These are phyloP conservation scores for Entomobrya proxima DNA, from an alignment of 2,888 invertebrate genomes.

Conservation along the genomic window DNA sequence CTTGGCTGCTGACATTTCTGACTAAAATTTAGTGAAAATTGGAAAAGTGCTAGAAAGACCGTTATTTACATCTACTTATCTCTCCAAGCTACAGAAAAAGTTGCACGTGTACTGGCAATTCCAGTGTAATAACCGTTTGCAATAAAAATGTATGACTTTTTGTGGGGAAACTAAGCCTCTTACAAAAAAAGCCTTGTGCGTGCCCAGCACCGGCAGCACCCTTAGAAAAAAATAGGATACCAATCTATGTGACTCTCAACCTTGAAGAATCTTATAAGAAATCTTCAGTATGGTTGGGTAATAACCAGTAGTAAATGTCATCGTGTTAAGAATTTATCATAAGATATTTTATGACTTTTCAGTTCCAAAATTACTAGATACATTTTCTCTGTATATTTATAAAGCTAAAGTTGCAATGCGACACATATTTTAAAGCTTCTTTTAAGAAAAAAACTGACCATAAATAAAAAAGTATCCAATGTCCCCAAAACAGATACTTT, in stretches of 20 bases:
- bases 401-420: no score
- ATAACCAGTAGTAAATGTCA: not conserved
- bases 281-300: no score
- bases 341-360: not conserved
- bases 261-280: no score
- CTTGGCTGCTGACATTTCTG: not conserved
- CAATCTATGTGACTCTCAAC: no score
- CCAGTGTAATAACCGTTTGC: not conserved
- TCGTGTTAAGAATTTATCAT: not conserved
- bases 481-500: no score
- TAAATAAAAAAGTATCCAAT: no score
- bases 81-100: not conserved
- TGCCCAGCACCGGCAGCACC: no score
- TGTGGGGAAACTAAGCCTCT: not conserved
- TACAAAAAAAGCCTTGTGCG: not conserved
- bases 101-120: not conserved
- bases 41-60: not conserved
- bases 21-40: not conserved
- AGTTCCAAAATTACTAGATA: no score
- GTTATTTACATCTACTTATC: not conserved
- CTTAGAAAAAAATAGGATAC: no score
- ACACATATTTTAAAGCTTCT: no score
- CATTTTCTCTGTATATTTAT: no score
- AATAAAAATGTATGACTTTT: constrained; percentile 13
- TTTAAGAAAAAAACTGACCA: no score